These are phyloP conservation scores for Harpalus rufipes DNA, from an alignment of 2,888 invertebrate species.

Conservation along the genomic window DNA sequence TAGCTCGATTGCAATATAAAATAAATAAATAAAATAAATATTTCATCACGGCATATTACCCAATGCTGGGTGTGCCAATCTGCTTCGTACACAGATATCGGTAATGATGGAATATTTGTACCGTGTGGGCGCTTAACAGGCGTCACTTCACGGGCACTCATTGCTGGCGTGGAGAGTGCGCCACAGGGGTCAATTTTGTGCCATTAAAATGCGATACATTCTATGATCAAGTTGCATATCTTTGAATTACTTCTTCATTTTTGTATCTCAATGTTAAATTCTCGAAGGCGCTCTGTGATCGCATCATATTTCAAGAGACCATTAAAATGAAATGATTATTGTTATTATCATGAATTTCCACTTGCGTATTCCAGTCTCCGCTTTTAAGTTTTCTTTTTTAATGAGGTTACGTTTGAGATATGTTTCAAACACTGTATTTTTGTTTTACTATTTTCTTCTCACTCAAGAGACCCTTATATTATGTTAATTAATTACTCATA, in stretches of 20 bases:
- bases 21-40: no score
- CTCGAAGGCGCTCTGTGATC: background rate
- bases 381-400: constrained; percentile 37
- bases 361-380: constrained; percentile 25
- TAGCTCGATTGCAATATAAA: no score
- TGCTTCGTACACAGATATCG: no score
- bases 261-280: background rate
- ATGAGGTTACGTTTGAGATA: constrained; percentile 41
- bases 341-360: constrained; percentile 49
- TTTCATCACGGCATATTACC: no score
- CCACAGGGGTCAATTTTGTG: no score
- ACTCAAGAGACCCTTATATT: background rate
- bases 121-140: no score
- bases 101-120: no score
- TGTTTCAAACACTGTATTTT: constrained; percentile 32
- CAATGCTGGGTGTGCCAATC: no score
- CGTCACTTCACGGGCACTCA: no score
- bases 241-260: background rate
- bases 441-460: constrained; percentile 9
- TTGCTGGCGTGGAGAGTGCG: no score
- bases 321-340: constrained; percentile 58
- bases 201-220: no score
- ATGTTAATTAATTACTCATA: background rate
- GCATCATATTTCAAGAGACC: constrained; percentile 44
- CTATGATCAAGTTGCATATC: no score